Conservation (phyloP, 2,888 invertebrate species). For the Aethes cnicana region DNA sequence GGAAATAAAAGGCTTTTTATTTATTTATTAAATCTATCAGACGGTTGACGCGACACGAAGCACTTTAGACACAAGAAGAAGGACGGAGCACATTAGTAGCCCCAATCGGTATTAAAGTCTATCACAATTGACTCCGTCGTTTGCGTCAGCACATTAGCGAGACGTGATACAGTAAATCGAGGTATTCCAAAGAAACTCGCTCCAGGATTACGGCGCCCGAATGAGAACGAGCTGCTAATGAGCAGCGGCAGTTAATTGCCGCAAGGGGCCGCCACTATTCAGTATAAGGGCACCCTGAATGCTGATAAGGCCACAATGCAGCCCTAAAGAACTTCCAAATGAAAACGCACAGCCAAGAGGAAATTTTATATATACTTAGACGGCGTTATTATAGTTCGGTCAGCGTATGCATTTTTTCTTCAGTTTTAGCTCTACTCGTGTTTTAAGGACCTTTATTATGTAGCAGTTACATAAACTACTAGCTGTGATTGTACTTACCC, state of each 20-base stretch:
- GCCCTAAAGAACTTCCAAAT: slow-evolving; percentile 47
- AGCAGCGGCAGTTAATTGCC: slow-evolving; percentile 72
- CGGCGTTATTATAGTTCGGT: slow-evolving; percentile 28
- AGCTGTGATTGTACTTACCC: no score
- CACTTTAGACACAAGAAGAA: slow-evolving; percentile 44
- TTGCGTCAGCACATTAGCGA: slow-evolving; percentile 64
- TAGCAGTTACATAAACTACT: no score
- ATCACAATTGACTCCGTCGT: slow-evolving; percentile 51
- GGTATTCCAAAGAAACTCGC: slow-evolving; percentile 60
- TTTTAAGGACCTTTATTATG: no score
- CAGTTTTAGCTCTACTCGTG: no score
- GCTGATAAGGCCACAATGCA: slow-evolving; percentile 61
- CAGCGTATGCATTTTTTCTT: neutral
- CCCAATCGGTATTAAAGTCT: slow-evolving; percentile 47
- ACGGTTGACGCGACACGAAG: slow-evolving; percentile 39
- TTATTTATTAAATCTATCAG: neutral
- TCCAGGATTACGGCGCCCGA: slow-evolving; percentile 62
- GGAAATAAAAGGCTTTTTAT: no score
- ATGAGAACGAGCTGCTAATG: slow-evolving; percentile 76
- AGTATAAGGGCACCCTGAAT: slow-evolving; percentile 50
- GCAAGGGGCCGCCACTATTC: slow-evolving; percentile 47
- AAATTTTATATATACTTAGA: slow-evolving; percentile 31
- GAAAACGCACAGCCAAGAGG: slow-evolving; percentile 35
- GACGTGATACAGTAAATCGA: slow-evolving; percentile 63
- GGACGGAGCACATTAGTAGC: slow-evolving; percentile 47